Evolutionary conservation across 2,797 vertebrate genomes (phyloP).

Genomic region (Syncerus caffer): DNA sequence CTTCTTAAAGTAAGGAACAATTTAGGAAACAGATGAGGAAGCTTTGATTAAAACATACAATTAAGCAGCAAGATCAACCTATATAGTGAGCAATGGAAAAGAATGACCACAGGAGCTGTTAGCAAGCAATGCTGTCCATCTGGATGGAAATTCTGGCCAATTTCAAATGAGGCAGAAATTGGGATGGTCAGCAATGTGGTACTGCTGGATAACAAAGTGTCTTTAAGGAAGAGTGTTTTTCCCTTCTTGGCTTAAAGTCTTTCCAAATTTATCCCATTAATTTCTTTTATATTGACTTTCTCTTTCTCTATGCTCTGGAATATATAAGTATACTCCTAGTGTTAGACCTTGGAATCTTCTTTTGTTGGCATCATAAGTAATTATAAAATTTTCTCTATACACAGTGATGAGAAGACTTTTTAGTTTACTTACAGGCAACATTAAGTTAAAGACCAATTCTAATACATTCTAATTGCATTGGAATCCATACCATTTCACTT

Average conservation of each 20-base stretch:
- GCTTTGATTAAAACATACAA: constrained; percentile 12
- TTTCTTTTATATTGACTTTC: neutral
- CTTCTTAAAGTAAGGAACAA: constrained; percentile 37
- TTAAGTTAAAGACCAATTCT: constrained; percentile 62
- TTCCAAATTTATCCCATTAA: constrained; percentile 38
- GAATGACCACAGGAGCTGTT: neutral
- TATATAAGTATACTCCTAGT: constrained; percentile 28
- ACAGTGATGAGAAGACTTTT: constrained; percentile 29
- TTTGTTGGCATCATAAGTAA: constrained; percentile 16
- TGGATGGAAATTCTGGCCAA: neutral
- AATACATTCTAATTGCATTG: constrained; percentile 76
- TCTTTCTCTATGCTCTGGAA: neutral
- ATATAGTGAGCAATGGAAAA: constrained; percentile 20
- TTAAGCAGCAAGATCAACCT: neutral
- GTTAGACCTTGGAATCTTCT: neutral
- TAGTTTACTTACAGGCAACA: constrained; percentile 63
- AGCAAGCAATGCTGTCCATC: constrained; percentile 21
- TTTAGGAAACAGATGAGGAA: constrained; percentile 53
- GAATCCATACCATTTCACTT: constrained; percentile 75
- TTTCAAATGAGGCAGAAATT: constrained; percentile 17
- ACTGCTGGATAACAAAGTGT: neutral
- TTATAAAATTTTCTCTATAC: constrained; percentile 25
- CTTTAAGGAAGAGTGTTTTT: neutral
- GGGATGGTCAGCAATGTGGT: neutral
- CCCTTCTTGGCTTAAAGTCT: neutral